Evolutionary conservation across 2,888 invertebrate genomes (phyloP), one percentile per base, ranked within the genome.

Genomic region (Caenorhabditis afra): DNA sequence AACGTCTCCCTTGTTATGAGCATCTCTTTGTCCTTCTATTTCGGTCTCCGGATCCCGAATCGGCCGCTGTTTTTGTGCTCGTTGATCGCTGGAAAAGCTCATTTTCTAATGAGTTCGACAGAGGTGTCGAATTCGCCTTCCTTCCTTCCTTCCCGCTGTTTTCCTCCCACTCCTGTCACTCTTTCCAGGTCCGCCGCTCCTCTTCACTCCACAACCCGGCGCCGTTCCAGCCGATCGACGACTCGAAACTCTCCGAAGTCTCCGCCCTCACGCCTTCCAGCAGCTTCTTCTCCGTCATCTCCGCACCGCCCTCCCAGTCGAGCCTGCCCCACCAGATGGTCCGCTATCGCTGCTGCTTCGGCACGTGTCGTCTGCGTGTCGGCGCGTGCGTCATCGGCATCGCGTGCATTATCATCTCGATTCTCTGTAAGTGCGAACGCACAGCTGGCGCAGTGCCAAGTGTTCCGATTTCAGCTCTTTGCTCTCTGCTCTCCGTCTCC

Each of bases 311-410:
- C 0, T 45, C 68, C 3, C 37, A 18, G 11, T 16, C 47, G 10
- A 57, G 58, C n/a, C 59, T 68, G 20, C 20, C 67, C 1, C 12
- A 22, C 14, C 44, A n/a, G 18, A 79, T 79, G 79, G 64, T 68
- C 29, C 47, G 79, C 29, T 87, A 87, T 70, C 85, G 87, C n/a
- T 87, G 85, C 59, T 87, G 86, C 77, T 87, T 82, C 47, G 87
- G 86, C 5, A 23, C 85, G 11, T 86, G 83, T 41, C 82, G 85
- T 29, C 79, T 87, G 10, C 77, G 86, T 18, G 79, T 85, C 12
- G 86, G 85, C 16, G 79, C 83, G 14, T 84, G 85, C 70, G 62
- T 81, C 41, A 84, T 87, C 52, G 84, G 83, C 14, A 37, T 86
- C 12, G 77, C 73, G 18, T 79, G 75, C 29, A 80, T 82, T 44